Base-by-base conservation (phyloP, 2,888 invertebrate genomes). In the Mamestra brassicae region DNA sequence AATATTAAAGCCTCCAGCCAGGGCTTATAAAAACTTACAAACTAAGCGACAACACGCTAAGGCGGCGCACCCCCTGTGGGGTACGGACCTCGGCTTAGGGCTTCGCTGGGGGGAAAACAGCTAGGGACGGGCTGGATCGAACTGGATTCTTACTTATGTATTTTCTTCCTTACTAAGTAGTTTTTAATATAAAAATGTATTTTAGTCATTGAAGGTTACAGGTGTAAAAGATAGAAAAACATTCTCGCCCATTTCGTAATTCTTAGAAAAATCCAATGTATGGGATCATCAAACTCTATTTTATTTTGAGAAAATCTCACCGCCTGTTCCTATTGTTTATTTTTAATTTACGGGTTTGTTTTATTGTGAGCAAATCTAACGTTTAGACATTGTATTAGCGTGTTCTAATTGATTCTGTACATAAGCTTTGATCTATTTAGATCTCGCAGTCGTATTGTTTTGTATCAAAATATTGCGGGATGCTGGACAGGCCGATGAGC, bases 401-500 rank as follows among this genome's bases (percentile, higher is more conserved):
- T n/a, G 17, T 47, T 63, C 45, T 26, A 78, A 67, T 67, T 38
- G 62, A 63, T 75, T 45, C 61, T n/a, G 42, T 52, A 76, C 38
- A 70, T 71, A 42, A 26, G 36, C 73, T 80, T 79, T 80, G 83
- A 79, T 80, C 55, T 78, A 50, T 61, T 78, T 10, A 4, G 50
- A 67, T 61, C 26, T 47, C 42, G n/a, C 83, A 83, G 73, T 64
- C 72, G 78, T 63, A 58, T 54, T 69, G 64, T 69, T 17, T 80
- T 58, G 47, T 54, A 45, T 62, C 57, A 73, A 65, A 69, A 74
- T 79, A 63, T 83, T 78, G 26, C 36, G 38, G 13, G 10, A n/a
- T 5, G 10, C 26, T 54, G 57, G 66, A 82, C 52, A 67, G 36
- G 45, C 36, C 17, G 71, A 78, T 78, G 78, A 83, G 26, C 54